Base-by-base conservation (phyloP, 1,140 invertebrate species). In the Drosophila nikananu region DNA sequence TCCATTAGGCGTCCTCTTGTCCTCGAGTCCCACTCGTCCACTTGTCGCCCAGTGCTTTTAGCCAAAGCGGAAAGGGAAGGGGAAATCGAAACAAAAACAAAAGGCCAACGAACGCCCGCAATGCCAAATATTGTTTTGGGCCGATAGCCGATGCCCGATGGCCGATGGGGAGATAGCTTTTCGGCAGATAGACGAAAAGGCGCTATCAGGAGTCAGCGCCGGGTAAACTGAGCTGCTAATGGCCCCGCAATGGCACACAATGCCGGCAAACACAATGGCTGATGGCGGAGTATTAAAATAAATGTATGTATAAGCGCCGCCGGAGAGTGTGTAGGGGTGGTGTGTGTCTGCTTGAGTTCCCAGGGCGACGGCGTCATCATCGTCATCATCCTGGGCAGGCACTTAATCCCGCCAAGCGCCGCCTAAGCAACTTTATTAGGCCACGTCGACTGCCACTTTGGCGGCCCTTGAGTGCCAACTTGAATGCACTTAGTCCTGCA, bases 181-280 rank as follows among this genome's bases (percentile, higher is more conserved):
- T 66, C 62, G 74, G 64, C 57, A 80, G 73, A 66, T 73, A 61
- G 73, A 61, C 70, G 58, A 5, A 37, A 39, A 58, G 65, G 41
- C 57, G 70, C 49, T 77, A 77, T 60, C 61, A 60, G 37, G 39
- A 77, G 74, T 77, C 72, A 58, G 48, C 39, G 72, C 37, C 70
- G 59, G 77, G 84, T 90, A 89, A 89, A 89, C 81, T 89, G 84
- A 89, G 86, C 84, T 84, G 84, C 81, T 89, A 89, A 89, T 89
- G 84, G 83, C 49, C 44, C 54, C 64, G 68, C 62, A 67, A 55
- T 55, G 39, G 63, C 60, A 71, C 67, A 81, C 61, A 66, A 59
- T 59, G 76, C 58, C 44, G 41, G 32, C 59, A 78, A 79, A 79
- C 70, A 79, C 75, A 79, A 79, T 59, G 51, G 66, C 52, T 32